A percentile compares a stretch with the other conserved stretches of the same genome.
Conservation (phyloP, 2,113 vertebrate species). For the Etheostoma cragini region DNA sequence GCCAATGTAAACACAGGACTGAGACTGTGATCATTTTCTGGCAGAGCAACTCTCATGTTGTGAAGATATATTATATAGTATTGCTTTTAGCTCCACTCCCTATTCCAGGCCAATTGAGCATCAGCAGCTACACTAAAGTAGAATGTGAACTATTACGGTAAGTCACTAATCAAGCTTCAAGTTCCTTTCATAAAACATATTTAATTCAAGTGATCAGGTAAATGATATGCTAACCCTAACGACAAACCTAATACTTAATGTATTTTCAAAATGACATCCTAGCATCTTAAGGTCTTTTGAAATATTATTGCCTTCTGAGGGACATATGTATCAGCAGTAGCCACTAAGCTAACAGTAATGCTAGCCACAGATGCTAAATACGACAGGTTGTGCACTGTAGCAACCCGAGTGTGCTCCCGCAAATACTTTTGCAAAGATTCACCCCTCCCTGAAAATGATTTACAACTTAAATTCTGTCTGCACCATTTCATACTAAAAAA, state of each 20-base stretch:
- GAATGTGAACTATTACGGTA: not conserved
- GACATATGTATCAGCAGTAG: not conserved
- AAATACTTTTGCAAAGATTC: not conserved
- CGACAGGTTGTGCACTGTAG: not conserved
- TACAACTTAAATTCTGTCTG: not conserved
- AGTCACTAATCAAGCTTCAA: not conserved
- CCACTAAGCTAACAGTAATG: not conserved
- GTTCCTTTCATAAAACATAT: not conserved
- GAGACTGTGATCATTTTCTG: slow-evolving; percentile 30
- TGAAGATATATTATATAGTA: not conserved
- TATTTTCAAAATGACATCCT: too few relatives aligned
- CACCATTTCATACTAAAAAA: not conserved
- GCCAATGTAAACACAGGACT: slow-evolving; percentile 53
- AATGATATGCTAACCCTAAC: too few relatives aligned
- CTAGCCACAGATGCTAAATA: not conserved
- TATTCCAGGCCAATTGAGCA: not conserved
- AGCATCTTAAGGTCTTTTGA: too few relatives aligned
- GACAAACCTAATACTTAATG: too few relatives aligned
- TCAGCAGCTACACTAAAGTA: not conserved
- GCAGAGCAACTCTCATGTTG: not conserved
- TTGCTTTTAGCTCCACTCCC: not conserved
- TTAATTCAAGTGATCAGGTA: too few relatives aligned
- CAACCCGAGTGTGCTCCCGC: not conserved
- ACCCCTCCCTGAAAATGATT: not conserved
- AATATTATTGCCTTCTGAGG: not conserved